A percentile compares a stretch with the other conserved stretches of the same genome.
phyloP scores from a whole-genome alignment of 35 echinoderm and acorn worm genomes.

The Lytechinus variegatus region DNA sequence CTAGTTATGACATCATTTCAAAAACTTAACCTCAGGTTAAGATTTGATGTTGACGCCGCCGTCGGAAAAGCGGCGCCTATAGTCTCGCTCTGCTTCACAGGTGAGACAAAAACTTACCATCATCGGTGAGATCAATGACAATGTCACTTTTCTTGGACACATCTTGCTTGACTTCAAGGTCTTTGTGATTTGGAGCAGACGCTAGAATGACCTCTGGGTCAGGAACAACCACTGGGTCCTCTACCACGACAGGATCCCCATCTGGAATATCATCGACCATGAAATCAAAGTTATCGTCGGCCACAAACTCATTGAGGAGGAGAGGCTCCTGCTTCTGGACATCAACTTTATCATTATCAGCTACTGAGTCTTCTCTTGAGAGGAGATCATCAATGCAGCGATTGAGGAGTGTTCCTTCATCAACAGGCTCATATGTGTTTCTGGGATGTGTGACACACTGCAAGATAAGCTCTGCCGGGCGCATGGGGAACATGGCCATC shows the following conservation, averaged over 20 bases:
- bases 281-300: not conserved
- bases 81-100: no score
- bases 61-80: no score
- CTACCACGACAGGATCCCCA: not conserved
- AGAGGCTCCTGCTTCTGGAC: not conserved
- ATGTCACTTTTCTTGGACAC: not conserved
- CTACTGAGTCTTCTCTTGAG: not conserved
- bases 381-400: conserved; percentile 47
- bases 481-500: conserved; percentile 40
- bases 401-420: not conserved
- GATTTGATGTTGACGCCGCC: no score
- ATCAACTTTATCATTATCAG: not conserved
- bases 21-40: no score
- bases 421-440: conserved; percentile 23
- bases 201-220: not conserved
- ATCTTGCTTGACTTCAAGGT: not conserved
- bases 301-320: not conserved
- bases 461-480: not conserved
- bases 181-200: not conserved
- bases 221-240: not conserved
- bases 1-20: no score
- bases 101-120: not conserved
- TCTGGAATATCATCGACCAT: not conserved
- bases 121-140: not conserved
- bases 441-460: conserved; percentile 31